Conservation (phyloP, 2,113 vertebrate genomes). For the Paracyprichromis sp. region DNA sequence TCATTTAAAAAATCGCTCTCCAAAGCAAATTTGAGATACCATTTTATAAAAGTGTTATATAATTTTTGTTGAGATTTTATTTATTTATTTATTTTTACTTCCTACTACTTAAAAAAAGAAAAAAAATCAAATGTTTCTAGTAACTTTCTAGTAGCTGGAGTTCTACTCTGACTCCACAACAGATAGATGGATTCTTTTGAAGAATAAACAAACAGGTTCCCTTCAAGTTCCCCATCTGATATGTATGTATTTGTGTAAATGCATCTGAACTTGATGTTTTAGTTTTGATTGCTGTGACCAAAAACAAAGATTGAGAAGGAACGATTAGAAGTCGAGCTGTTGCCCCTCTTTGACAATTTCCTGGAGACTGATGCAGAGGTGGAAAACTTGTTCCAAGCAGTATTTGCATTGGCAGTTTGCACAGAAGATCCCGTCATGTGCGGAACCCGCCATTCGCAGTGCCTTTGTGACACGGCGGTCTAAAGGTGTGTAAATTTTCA, state of each 20-base stretch:
- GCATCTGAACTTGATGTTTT: neutral
- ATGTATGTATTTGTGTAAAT: neutral
- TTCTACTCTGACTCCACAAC: no score
- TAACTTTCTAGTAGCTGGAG: no score
- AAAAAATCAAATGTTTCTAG: no score
- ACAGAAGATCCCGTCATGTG: neutral
- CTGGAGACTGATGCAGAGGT: neutral
- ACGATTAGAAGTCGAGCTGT: neutral
- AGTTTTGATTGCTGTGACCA: neutral
- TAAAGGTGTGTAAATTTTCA: neutral
- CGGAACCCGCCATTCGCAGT: neutral
- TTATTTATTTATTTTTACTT: neutral
- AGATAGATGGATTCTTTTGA: neutral
- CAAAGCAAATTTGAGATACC: neutral
- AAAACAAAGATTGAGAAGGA: neutral
- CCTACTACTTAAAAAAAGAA: no score
- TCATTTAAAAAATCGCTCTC: neutral
- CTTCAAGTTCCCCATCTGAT: neutral
- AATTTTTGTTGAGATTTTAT: neutral
- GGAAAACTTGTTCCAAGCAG: neutral
- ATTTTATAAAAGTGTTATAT: neutral
- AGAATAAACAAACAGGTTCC: neutral
- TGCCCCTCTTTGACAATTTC: neutral
- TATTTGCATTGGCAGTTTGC: neutral
- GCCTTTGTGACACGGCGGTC: neutral